Percentiles rank a stretch among this genome's conserved stretches.
Conservation (phyloP, 2,113 vertebrate genomes). For the Neopipo cinnamomea region DNA sequence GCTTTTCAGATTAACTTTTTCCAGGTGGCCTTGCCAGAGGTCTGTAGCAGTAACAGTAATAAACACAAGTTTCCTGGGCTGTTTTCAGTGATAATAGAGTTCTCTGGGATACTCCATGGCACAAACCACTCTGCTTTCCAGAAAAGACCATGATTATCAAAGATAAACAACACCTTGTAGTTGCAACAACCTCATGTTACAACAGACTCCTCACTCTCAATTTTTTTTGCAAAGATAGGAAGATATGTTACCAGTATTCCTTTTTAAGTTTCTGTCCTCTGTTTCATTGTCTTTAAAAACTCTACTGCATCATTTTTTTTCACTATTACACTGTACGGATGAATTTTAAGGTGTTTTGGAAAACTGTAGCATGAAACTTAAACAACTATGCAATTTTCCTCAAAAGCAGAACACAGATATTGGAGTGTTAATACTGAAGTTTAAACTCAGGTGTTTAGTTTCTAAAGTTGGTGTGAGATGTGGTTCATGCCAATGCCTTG, state of each 20-base stretch:
- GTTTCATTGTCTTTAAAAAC: neutral
- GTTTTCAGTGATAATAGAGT: neutral
- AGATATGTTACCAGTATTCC: neutral
- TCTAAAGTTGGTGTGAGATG: neutral
- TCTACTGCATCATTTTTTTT: neutral
- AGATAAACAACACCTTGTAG: neutral
- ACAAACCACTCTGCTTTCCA: neutral
- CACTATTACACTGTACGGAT: neutral
- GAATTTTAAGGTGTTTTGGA: neutral
- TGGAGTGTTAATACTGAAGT: neutral
- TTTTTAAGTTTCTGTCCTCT: neutral
- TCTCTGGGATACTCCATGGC: neutral
- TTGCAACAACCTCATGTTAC: neutral
- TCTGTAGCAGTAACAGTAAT: neutral
- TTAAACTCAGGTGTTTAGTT: neutral
- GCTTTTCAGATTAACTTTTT: neutral
- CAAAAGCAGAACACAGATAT: neutral
- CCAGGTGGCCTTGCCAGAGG: neutral
- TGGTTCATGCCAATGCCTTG: neutral
- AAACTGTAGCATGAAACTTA: neutral
- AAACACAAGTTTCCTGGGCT: neutral
- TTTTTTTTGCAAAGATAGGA: neutral
- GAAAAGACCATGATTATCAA: neutral
- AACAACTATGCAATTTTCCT: neutral
- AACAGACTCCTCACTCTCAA: neutral